Conservation (phyloP, 2,113 vertebrate species). For the Herpailurus yagouaroundi region DNA sequence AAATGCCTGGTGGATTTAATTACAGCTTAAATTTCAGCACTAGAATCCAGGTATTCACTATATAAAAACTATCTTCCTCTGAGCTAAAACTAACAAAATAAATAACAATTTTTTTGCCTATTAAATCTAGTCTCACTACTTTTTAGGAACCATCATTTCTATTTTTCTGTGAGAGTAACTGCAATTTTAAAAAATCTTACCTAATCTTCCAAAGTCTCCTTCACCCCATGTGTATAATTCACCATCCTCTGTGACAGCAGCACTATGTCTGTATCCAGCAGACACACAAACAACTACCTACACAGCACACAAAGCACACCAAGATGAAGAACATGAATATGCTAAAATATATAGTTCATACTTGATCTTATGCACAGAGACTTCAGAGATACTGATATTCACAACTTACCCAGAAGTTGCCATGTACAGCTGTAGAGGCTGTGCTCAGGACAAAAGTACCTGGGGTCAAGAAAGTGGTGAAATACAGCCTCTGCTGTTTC, state of each 20-base stretch:
- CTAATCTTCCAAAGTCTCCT: slow-evolving; percentile 92
- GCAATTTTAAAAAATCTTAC: slow-evolving; percentile 80
- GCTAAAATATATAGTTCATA: not conserved
- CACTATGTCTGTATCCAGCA: slow-evolving; percentile 91
- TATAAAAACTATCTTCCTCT: slow-evolving; percentile 44
- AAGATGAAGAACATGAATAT: not conserved
- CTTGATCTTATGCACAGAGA: not conserved
- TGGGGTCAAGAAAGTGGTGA: not conserved
- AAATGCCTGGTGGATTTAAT: slow-evolving; percentile 46
- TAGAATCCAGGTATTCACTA: slow-evolving; percentile 38
- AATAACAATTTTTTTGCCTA: not conserved
- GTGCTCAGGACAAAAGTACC: not conserved
- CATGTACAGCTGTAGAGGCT: not conserved
- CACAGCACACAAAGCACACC: not conserved
- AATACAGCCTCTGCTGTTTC: not conserved
- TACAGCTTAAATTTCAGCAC: slow-evolving; percentile 43
- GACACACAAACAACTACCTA: slow-evolving; percentile 92
- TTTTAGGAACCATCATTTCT: slow-evolving; percentile 42
- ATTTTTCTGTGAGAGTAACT: slow-evolving; percentile 38
- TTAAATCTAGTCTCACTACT: not conserved
- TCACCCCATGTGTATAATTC: slow-evolving; percentile 92
- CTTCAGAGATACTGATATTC: not conserved
- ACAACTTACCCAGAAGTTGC: not conserved
- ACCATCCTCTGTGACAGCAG: slow-evolving; percentile 92
- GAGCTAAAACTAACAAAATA: slow-evolving; percentile 50